Conservation (phyloP, 2,113 vertebrate genomes). For the Fulmarus glacialis region DNA sequence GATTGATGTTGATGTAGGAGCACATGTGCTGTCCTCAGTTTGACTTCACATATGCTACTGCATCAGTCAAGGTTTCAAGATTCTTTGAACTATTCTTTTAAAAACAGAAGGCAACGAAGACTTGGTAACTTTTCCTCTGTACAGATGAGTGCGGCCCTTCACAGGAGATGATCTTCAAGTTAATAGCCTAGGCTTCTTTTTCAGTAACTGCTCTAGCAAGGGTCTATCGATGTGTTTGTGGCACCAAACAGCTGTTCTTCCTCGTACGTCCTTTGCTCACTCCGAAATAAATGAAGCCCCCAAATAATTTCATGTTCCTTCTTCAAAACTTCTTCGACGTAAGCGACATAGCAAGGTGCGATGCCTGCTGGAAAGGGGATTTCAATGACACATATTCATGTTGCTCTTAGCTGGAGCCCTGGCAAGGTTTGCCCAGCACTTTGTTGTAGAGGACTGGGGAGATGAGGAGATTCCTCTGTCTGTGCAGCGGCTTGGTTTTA, state of each 20-base stretch:
- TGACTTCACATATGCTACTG: background rate
- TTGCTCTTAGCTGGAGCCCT: background rate
- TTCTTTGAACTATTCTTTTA: background rate
- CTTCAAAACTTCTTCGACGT: background rate
- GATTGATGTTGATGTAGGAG: background rate
- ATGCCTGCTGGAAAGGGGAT: background rate
- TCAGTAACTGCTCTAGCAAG: background rate
- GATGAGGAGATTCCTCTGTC: background rate
- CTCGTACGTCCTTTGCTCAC: background rate
- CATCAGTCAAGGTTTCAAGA: background rate
- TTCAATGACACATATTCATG: fast-evolving
- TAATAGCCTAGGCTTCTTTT: background rate
- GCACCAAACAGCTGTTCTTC: background rate
- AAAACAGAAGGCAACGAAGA: background rate
- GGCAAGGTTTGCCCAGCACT: background rate
- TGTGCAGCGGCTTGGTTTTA: background rate
- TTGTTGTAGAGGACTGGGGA: background rate
- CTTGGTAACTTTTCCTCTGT: background rate
- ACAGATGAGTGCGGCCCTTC: background rate
- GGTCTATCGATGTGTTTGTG: background rate
- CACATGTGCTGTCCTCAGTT: background rate
- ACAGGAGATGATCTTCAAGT: background rate
- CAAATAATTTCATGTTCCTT: background rate
- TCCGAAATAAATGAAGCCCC: background rate
- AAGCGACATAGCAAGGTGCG: fast-evolving